Evolutionary conservation across 2,113 vertebrate genomes (phyloP), one percentile per base, ranked within the genome.

Genomic region (Psittacus erithacus): DNA sequence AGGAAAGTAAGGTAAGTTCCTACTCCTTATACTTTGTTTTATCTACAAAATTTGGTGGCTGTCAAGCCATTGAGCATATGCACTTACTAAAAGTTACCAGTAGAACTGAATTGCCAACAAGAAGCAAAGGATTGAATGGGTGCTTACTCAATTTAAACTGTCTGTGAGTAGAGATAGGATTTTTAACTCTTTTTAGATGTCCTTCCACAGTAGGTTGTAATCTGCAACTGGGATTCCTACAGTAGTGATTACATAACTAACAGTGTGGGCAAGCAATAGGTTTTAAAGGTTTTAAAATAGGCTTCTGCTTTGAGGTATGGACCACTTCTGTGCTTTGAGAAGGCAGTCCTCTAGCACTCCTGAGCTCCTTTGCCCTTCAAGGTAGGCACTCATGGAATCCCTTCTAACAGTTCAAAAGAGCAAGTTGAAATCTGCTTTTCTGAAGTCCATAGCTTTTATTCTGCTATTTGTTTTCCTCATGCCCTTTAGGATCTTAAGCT

Each of bases 1-100:
- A 96, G 11, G 98, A 99, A 47, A 99, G 99, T 97, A 99, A 99
- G 99, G 99, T 99, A 94, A 98, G 98, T 84, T 80, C n/a, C 35
- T 62, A 0, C 49, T 57, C 22, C 44, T 70, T 7, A 20, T 23
- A 47, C n/a, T 49, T 88, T 33, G 6, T 15, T 64, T 33, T 85
- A 15, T 46, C 64, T 60, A 5, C 62, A 89, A n/a, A 29, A 12
- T 22, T 59, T 39, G 13, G 13, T 41, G 17, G n/a, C 65, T 87
- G 0, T 39, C 33, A 64, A 70, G n/a, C 11, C 16, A 5, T 8
- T 27, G 67, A 70, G 25, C 2, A 5, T 2, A 13, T 35, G 10
- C 31, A 20, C 14, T 41, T 31, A 24, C 5, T 74, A 2, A 55
- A 59, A 49, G 20, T 19, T 64, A 33, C 14, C 52, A 63, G 8